Evolutionary conservation across 2,113 vertebrate species (phyloP).

Genomic region (Petroica traversi): DNA sequence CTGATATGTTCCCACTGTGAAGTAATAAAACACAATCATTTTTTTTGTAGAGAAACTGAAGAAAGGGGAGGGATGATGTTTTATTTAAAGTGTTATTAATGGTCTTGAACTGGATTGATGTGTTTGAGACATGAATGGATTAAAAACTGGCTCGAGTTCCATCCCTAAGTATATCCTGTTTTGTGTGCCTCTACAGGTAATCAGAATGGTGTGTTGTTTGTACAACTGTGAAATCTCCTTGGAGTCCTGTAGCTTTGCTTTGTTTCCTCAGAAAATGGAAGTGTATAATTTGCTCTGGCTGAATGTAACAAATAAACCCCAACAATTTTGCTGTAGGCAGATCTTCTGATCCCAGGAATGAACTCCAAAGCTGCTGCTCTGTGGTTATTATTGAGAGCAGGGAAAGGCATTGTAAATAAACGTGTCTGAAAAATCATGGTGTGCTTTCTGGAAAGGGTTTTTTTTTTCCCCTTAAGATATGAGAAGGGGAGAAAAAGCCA

Average conservation of each 20-base stretch:
- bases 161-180: background rate
- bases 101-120: background rate
- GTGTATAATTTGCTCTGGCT: background rate
- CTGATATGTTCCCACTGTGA: background rate
- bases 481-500: background rate
- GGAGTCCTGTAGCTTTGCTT: background rate
- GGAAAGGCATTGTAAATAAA: background rate
- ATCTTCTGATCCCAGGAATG: background rate
- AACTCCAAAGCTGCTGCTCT: background rate
- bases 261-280: background rate
- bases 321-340: constrained; percentile 2
- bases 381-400: background rate
- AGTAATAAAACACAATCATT: background rate
- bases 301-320: background rate
- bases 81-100: background rate
- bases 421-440: background rate
- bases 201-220: background rate
- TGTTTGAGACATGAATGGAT: background rate
- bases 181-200: background rate
- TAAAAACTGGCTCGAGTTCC: background rate
- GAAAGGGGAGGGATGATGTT: background rate
- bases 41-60: background rate
- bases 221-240: background rate
- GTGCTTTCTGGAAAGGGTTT: background rate
- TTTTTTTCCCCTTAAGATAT: background rate